These are phyloP conservation scores for Eumaeus atala DNA, from an alignment of 1,140 invertebrate species.

Conservation along the genomic window DNA sequence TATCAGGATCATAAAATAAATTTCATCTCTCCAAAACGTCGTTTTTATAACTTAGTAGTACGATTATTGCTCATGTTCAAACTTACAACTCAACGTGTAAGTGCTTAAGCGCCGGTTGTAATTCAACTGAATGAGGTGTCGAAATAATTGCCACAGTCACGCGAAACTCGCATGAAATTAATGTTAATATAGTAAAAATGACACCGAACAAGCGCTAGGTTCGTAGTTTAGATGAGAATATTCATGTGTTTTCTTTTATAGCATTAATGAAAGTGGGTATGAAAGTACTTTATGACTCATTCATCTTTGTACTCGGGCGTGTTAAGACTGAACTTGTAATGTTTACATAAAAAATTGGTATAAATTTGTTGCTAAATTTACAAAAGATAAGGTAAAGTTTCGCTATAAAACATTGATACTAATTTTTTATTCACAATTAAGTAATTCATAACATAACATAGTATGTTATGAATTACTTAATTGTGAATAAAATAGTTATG, in stretches of 20 bases:
- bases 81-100: constrained; percentile 16
- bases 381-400: no score
- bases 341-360: no score
- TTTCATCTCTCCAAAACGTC: constrained; percentile 9
- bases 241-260: no score
- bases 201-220: background rate
- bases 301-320: background rate
- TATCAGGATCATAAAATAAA: background rate
- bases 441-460: no score
- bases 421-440: no score
- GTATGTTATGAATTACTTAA: no score
- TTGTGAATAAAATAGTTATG: no score
- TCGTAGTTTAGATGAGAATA: no score
- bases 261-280: no score
- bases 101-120: constrained; percentile 18
- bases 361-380: no score
- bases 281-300: background rate
- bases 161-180: constrained; percentile 21
- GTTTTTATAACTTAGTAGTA: constrained; percentile 6
- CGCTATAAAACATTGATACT: no score
- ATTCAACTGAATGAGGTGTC: constrained; percentile 33
- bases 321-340: constrained; percentile 1
- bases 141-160: constrained; percentile 36
- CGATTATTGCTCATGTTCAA: constrained; percentile 11
- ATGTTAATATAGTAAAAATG: constrained; percentile 14